Evolutionary conservation across 1,140 invertebrate genomes (phyloP).

Genomic region (Chelonus insularis): DNA sequence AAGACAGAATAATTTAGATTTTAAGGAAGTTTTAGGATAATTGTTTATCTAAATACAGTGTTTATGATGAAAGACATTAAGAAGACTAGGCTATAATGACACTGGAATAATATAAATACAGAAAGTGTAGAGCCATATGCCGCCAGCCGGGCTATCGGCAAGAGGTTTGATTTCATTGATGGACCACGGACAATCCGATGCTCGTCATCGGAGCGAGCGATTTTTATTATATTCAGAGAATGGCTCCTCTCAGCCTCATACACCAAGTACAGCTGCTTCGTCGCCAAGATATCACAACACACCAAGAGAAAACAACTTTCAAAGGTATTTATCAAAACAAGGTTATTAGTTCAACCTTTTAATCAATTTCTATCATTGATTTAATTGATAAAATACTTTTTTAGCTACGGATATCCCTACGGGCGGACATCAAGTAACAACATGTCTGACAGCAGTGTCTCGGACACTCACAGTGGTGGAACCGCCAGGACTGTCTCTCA

Average conservation of each 20-base stretch:
- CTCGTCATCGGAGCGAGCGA: conserved; percentile 60
- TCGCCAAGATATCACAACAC: conserved; percentile 51
- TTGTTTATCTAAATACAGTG: too few species aligned
- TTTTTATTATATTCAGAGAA: conserved; percentile 55
- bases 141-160: conserved; percentile 58
- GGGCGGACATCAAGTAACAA: conserved; percentile 50
- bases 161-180: conserved; percentile 60
- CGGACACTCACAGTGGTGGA: conserved; percentile 56
- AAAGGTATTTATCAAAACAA: conserved; percentile 32
- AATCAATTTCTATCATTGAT: not conserved
- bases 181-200: conserved; percentile 60
- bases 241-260: conserved; percentile 51
- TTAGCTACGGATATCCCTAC: conserved; percentile 50
- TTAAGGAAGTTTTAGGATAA: too few species aligned
- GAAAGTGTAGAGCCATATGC: conserved; percentile 54
- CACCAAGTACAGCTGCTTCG: conserved; percentile 43
- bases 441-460: conserved; percentile 58
- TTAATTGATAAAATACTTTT: conserved; percentile 4
- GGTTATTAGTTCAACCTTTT: not conserved
- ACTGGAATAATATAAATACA: conserved; percentile 9
- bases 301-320: conserved; percentile 46
- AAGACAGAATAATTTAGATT: too few species aligned
- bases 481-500: conserved; percentile 55
- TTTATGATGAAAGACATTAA: not conserved
- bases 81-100: not conserved